These are phyloP conservation scores for Tragelaphus imberbis DNA, from an alignment of 2,113 vertebrate genomes.

Conservation along the genomic window DNA sequence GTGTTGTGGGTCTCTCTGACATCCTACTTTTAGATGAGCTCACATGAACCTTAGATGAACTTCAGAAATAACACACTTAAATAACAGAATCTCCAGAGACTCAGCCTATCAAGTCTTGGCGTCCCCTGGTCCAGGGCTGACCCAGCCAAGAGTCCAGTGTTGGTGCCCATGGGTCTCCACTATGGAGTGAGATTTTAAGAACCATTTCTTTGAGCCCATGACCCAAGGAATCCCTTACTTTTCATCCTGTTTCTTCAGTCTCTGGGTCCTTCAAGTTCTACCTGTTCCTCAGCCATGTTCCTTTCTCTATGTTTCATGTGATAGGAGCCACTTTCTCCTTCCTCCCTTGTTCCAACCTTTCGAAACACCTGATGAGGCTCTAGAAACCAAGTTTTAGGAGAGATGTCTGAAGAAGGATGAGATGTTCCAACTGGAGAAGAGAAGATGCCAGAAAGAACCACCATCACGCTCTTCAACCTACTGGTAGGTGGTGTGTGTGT, in stretches of 20 bases:
- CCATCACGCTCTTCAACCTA: neutral
- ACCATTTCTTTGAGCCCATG: neutral
- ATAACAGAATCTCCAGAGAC: neutral
- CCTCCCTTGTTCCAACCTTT: neutral
- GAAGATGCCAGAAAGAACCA: neutral
- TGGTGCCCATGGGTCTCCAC: rapidly evolving
- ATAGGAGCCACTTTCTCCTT: neutral
- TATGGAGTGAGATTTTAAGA: neutral
- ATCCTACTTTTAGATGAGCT: neutral
- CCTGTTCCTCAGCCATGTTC: neutral
- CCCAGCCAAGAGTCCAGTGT: neutral
- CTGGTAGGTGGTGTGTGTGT: neutral
- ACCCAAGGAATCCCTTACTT: neutral
- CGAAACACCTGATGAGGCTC: neutral
- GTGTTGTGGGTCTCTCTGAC: neutral
- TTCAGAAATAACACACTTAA: neutral
- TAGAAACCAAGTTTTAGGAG: neutral
- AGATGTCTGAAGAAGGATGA: neutral
- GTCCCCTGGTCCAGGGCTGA: neutral
- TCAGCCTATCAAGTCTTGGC: neutral
- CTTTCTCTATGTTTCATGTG: neutral
- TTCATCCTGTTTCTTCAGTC: neutral
- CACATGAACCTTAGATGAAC: neutral
- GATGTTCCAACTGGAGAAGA: neutral
- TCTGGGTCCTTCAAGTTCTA: neutral